These are phyloP conservation scores for Conus ventricosus DNA, from an alignment of 1,140 invertebrate species.

Conservation along the genomic window DNA sequence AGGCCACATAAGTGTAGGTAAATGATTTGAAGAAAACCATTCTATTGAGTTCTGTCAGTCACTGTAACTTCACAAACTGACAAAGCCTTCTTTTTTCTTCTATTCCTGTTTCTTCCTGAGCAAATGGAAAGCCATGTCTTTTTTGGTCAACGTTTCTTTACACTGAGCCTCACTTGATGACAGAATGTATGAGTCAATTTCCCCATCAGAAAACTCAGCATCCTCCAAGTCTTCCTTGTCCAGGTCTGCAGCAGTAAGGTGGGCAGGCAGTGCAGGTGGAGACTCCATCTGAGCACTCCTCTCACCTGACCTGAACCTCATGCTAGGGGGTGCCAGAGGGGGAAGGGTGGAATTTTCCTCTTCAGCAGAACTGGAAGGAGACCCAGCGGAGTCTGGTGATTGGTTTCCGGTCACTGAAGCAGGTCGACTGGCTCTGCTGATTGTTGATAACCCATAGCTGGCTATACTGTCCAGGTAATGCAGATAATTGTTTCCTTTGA, in stretches of 20 bases:
- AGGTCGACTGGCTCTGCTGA: background rate
- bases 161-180: slow-evolving; percentile 4
- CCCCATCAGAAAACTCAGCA: slow-evolving; percentile 17
- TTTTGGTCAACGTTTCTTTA: background rate
- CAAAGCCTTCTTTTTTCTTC: no score
- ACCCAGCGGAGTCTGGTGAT: background rate
- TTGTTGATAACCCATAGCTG: background rate
- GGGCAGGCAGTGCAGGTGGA: background rate
- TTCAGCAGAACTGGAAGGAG: no score
- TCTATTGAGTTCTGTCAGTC: no score
- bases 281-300: background rate
- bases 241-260: slow-evolving; percentile 8
- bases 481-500: background rate
- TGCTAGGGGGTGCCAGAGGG: slow-evolving; percentile 6
- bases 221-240: background rate
- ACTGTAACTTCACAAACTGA: no score
- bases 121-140: background rate
- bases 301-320: slow-evolving; percentile 8
- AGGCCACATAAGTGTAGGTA: no score
- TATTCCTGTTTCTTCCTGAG: background rate
- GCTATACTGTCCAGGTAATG: background rate
- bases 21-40: no score
- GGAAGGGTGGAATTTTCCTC: background rate
- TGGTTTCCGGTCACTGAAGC: background rate
- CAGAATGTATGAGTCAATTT: slow-evolving; percentile 8